These are phyloP conservation scores for Puma concolor DNA, from an alignment of 2,113 vertebrate genomes.

Conservation along the genomic window DNA sequence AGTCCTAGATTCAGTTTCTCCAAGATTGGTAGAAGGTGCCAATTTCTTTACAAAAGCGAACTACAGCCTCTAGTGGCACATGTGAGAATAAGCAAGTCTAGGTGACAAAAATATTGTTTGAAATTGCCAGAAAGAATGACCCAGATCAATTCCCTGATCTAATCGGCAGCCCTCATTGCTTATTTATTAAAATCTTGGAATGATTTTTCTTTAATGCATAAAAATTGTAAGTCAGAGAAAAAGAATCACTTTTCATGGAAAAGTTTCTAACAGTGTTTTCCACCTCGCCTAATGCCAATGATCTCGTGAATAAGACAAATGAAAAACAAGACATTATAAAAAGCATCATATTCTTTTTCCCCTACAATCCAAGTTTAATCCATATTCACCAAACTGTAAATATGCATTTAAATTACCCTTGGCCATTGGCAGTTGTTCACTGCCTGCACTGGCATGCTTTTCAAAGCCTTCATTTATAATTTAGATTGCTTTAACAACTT, in stretches of 20 bases:
- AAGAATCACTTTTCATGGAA: neutral
- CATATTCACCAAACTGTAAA: neutral
- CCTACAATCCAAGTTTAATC: neutral
- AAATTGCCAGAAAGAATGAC: neutral
- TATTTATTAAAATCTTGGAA: neutral
- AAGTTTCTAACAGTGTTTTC: neutral
- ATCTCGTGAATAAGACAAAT: neutral
- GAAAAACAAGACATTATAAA: neutral
- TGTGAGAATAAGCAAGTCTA: conserved; percentile 48
- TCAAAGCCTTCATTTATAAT: too few relatives aligned
- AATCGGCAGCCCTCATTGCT: neutral
- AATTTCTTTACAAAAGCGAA: conserved; percentile 35
- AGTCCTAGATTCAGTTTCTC: neutral
- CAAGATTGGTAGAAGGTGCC: neutral
- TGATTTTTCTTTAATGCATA: neutral
- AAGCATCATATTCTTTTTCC: neutral
- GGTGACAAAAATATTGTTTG: neutral
- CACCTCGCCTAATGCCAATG: neutral
- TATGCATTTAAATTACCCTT: too few relatives aligned
- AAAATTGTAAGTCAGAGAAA: neutral
- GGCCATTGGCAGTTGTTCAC: neutral
- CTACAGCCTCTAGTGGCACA: conserved; percentile 83
- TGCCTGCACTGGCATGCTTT: neutral
- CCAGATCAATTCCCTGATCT: neutral
- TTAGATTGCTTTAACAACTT: neutral